Evolutionary conservation across 2,888 invertebrate genomes (phyloP), one percentile per base, ranked within the genome.

Genomic region (Apoderus coryli): DNA sequence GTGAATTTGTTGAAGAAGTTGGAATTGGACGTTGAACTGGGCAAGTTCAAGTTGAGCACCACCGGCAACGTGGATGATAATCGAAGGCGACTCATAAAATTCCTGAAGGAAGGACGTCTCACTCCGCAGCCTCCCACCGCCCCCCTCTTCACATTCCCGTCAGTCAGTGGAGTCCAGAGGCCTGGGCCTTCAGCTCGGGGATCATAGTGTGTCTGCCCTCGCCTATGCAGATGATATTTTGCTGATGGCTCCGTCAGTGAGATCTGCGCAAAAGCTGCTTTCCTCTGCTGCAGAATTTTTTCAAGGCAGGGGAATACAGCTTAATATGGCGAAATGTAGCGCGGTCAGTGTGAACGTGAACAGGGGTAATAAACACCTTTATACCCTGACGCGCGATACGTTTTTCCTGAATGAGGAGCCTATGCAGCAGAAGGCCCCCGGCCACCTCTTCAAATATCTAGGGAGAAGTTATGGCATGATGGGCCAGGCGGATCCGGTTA

Each of bases 301-400:
- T 19, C 7, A 19, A n/a, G 19, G 19, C n/a, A 6, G 19, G 6
- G 19, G 19, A n/a, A 19, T 19, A n/a, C 7, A 19, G 7, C 19
- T 19, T n/a, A 19, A 19, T n/a, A 19, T n/a, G 19, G 19, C 19
- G 6, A 19, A 19, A n/a, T 19, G 19, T n/a, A n/a, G 7, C 19
- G 6, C 19, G 7, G n/a, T 19, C n/a, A n/a, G n/a, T n/a, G n/a
- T n/a, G n/a, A n/a, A n/a, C n/a, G n/a, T n/a, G n/a, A n/a, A n/a
- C n/a, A n/a, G n/a, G n/a, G n/a, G n/a, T n/a, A n/a, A n/a, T n/a
- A n/a, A n/a, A n/a, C n/a, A n/a, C n/a, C n/a, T n/a, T n/a, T n/a
- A n/a, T n/a, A n/a, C n/a, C n/a, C n/a, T n/a, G n/a, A n/a, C n/a
- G n/a, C n/a, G n/a, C n/a, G n/a, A n/a, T 19, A 6, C 7, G 19